These are phyloP conservation scores for Leucopsar rothschildi DNA, from an alignment of 2,113 vertebrate species.

Conservation along the genomic window DNA sequence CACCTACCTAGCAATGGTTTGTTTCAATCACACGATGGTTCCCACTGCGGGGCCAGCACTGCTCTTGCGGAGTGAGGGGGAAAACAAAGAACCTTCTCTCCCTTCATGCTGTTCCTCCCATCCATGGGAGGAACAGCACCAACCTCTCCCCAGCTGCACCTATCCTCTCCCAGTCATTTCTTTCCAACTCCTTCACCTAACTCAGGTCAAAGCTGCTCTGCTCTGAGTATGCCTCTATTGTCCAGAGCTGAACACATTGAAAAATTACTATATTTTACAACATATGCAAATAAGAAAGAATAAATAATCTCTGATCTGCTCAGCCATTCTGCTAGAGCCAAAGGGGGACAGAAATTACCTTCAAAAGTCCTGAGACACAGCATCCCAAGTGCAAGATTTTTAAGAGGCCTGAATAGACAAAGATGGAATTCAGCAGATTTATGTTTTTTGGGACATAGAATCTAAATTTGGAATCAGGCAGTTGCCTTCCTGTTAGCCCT, in stretches of 20 bases:
- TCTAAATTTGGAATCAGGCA: slow-evolving; percentile 4
- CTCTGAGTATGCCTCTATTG: not conserved
- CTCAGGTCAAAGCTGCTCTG: not conserved
- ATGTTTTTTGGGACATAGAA: not conserved
- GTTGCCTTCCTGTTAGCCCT: slow-evolving; percentile 14
- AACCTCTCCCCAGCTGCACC: not conserved
- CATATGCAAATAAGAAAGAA: not conserved
- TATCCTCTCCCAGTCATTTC: not conserved
- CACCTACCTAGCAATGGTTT: not conserved
- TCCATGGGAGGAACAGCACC: not conserved
- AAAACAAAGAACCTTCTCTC: not conserved
- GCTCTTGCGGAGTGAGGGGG: not conserved
- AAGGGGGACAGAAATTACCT: not conserved
- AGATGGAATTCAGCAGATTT: not conserved
- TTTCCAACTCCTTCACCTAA: not conserved
- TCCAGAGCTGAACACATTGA: not conserved
- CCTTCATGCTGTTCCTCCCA: not conserved
- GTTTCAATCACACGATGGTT: not conserved
- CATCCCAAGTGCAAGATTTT: not conserved
- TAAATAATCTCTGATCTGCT: not conserved
- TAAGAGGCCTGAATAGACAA: not conserved
- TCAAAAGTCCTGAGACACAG: not conserved
- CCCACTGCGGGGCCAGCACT: not conserved
- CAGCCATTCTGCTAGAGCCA: not conserved
- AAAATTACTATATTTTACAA: not conserved